Base-by-base conservation (phyloP, 2,888 invertebrate genomes). In the Andrena camellia region DNA sequence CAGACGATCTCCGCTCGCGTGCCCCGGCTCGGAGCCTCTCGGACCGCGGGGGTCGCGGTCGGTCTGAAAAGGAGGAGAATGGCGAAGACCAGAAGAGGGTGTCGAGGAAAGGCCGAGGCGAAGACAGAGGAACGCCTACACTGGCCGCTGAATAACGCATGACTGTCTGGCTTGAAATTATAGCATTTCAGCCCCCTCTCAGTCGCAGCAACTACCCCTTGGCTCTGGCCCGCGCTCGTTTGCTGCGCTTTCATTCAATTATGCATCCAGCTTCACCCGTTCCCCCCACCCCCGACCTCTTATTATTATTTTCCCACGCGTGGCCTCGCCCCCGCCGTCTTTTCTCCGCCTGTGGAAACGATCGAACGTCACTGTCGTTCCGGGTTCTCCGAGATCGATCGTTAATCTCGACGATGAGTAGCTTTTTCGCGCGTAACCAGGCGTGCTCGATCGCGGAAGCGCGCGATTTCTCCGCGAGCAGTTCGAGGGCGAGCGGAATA, bases 91-190 rank as follows among this genome's bases (percentile, higher is more conserved):
- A 42, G 50, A 71, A 52, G 35, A 70, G 72, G 57, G 35, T 7
- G 59, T 67, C 57, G 81, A 62, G 75, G 42, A 74, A 76, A 78
- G 81, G 79, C 73, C 69, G 76, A 78, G 59, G 57, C 60, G 75
- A 75, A 80, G 79, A 77, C 63, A 81, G 83, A 84, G 78, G 78
- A 76, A 68, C 26, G 63, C 63, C 81, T 78, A 81, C 83, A 82
- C 84, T 82, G 81, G 78, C 69, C 86, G 89, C 88, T 93, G 92
- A 92, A 93, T 93, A 93, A 93, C 92, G 90, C 93, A 93, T 92
- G 92, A 91, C 92, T 91, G 92, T 93, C 93, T 93, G 91, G 91
- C 90, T 90, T 90, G 88, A 92, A 92, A 92, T 93, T 92, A 92
- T 90, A 90, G 92, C 90, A 92, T 92, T 90, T 88, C 87, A 67